phyloP scores from a whole-genome alignment of 2,797 vertebrate species.

The Coluber constrictor region DNA sequence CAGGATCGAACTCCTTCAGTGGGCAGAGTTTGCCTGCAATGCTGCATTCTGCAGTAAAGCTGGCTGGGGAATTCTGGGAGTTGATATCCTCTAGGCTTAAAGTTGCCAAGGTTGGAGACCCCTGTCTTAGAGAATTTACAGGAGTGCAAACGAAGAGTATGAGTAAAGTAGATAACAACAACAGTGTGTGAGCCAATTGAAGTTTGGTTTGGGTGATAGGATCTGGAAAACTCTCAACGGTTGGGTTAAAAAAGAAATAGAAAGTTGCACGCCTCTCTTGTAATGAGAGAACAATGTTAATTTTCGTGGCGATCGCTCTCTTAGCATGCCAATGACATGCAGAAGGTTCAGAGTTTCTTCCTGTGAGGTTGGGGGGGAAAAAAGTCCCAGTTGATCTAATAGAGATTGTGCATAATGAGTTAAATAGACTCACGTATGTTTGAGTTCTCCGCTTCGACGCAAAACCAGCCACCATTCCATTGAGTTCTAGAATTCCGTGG shows the following conservation, averaged over 20 bases:
- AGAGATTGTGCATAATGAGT: neutral
- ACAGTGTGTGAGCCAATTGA: neutral
- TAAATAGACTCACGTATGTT: neutral
- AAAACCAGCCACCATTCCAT: neutral
- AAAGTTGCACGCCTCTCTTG: neutral
- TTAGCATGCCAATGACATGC: neutral
- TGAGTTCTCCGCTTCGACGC: neutral
- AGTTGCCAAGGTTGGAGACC: no score
- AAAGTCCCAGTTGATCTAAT: neutral
- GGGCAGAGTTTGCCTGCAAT: no score
- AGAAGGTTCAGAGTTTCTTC: neutral
- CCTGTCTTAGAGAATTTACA: neutral
- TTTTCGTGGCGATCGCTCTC: neutral
- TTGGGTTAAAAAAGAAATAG: neutral
- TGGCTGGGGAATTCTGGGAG: no score
- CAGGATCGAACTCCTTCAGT: no score
- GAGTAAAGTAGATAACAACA: neutral
- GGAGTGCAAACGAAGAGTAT: neutral
- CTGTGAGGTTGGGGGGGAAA: neutral
- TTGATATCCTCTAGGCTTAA: no score
- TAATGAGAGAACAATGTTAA: neutral
- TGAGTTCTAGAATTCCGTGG: neutral
- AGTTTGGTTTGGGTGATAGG: neutral
- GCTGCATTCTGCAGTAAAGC: no score
- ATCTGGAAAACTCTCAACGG: neutral